Percentiles rank a stretch among this genome's conserved stretches.
Conservation (phyloP, 2,797 vertebrate genomes). For the Urosaurus nigricauda region DNA sequence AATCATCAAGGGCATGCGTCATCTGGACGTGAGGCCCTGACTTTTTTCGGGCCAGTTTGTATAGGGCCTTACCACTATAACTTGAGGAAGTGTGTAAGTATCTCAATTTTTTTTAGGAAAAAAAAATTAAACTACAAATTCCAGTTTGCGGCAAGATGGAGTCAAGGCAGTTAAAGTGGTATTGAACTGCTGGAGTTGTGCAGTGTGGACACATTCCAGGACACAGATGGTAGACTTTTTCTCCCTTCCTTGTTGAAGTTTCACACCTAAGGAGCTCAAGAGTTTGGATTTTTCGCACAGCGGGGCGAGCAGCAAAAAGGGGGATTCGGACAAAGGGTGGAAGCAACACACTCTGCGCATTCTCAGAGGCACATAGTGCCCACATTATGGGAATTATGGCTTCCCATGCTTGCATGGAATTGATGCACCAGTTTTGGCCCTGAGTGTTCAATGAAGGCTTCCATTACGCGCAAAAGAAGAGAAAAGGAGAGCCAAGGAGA, state of each 20-base stretch:
- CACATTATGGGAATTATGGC: neutral
- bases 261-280: slow-evolving; percentile 68
- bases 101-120: no score
- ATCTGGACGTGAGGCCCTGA: no score
- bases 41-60: no score
- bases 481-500: no score
- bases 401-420: neutral
- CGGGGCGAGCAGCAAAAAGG: slow-evolving; percentile 9
- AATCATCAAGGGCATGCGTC: no score
- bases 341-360: neutral
- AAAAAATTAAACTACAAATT: no score
- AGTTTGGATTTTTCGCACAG: neutral
- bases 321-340: neutral
- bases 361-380: neutral
- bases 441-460: neutral
- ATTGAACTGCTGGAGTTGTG: neutral
- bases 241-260: slow-evolving; percentile 65
- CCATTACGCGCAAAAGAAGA: neutral
- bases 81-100: neutral
- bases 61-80: neutral
- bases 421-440: neutral
- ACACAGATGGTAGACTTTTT: slow-evolving; percentile 76
- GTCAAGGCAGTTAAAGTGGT: neutral
- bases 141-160: neutral
- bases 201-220: neutral